Evolutionary conservation across 2,888 invertebrate genomes (phyloP), one percentile per base, ranked within the genome.

Genomic region (Rhaphigaster nebulosa): DNA sequence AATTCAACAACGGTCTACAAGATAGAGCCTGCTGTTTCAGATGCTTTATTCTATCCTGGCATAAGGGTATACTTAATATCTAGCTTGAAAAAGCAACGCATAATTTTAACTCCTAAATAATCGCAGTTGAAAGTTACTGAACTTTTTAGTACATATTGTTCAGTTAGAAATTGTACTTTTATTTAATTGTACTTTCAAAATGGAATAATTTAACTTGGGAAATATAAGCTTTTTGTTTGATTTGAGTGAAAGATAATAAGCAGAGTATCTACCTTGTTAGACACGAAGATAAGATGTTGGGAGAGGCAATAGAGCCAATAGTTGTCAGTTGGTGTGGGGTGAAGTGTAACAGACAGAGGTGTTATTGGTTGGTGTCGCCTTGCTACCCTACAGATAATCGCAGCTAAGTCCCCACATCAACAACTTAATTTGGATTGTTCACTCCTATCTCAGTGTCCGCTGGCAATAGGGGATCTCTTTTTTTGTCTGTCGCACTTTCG

Each of bases 391-490:
- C 89, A 41, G 80, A 80, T 90, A 90, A 90, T 60, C 84, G 54
- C 50, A 12, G 90, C 34, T 90, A 90, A 90, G 90, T 84, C 84
- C 87, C 60, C 90, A 84, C 90, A 90, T 80, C 80, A 90, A 90
- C 90, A 90, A 90, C 90, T 90, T 90, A 90, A 90, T 90, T 90
- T 90, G 90, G 56, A 90, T 90, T 90, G 90, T 90, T 84, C 80
- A 41, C 26, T 52, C 18, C 65, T 34, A 52, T 84, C 90, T 87
- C 45, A 41, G 56, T 90, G 84, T 90, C 90, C 56, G n/a, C 90
- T 84, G 13, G 13, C 60, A 56, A 1, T 18, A 41, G 54, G 87
- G 70, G 89, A 20, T 15, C 20, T n/a, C 1, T 45, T 45, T 56
- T 65, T 60, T n/a, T 84, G 56, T 56, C 87, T 26, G 56, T 54